These are phyloP conservation scores for Aurelia sp. DNA, from an alignment of 30 jellyfish, hydroid and myxozoan species.

Conservation along the genomic window DNA sequence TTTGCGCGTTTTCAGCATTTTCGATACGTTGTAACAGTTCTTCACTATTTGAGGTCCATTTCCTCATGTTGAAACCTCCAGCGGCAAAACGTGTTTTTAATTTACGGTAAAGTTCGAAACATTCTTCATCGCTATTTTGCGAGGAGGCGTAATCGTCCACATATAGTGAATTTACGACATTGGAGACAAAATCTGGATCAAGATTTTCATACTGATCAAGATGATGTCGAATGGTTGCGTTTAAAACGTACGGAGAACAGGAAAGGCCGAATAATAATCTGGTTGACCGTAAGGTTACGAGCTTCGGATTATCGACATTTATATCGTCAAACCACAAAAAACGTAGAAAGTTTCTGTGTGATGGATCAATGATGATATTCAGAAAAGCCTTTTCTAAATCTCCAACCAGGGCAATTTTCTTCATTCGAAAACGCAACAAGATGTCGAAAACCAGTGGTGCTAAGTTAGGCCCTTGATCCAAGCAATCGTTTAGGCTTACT, in stretches of 20 bases:
- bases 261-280: not conserved
- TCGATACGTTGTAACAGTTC: not conserved
- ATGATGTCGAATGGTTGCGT: not conserved
- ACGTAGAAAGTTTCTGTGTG: not conserved
- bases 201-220: not conserved
- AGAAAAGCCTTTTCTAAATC: not conserved
- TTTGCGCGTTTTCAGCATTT: not conserved
- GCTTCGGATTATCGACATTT: not conserved
- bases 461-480: not conserved
- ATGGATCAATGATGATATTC: not conserved
- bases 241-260: not conserved
- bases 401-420: not conserved
- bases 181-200: not conserved
- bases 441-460: not conserved
- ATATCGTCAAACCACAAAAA: not conserved
- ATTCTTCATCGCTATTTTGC: not conserved
- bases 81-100: not conserved
- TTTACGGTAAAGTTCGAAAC: not conserved
- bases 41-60: constrained; percentile 4
- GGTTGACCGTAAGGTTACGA: not conserved
- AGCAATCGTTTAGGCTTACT: not conserved
- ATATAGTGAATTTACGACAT: not conserved
- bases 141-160: too few relatives aligned
- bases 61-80: constrained; percentile 29
- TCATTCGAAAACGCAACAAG: not conserved